Evolutionary conservation across 2,888 invertebrate genomes (phyloP).

Genomic region (Rambutsinella grinnellia): DNA sequence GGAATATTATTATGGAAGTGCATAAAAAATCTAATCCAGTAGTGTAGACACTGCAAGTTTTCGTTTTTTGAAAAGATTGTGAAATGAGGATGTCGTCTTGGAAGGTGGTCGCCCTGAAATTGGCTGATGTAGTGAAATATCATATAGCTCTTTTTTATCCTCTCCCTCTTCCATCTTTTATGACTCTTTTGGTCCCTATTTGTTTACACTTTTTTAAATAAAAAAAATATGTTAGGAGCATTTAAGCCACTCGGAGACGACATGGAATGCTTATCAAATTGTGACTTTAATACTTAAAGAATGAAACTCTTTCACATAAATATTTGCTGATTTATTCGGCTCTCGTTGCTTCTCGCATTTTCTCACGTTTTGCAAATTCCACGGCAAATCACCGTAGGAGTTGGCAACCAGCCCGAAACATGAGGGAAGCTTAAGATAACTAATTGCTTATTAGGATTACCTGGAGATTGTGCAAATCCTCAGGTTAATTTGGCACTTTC

Average conservation of each 20-base stretch:
- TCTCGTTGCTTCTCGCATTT: constrained; percentile 36
- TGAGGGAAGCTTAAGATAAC: background rate
- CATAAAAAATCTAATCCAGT: background rate
- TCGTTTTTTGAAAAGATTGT: background rate
- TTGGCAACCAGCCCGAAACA: background rate
- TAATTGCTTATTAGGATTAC: background rate
- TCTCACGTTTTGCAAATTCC: constrained; percentile 41
- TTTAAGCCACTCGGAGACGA: too few species aligned
- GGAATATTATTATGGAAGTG: background rate
- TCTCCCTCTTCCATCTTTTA: too few species aligned
- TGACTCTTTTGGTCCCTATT: too few species aligned
- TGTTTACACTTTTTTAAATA: too few species aligned
- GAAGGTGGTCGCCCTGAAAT: background rate
- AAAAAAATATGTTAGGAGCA: background rate
- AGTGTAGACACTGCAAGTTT: background rate
- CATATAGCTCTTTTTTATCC: too few species aligned
- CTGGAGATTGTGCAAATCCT: too few species aligned
- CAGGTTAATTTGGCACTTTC: too few species aligned
- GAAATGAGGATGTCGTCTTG: background rate
- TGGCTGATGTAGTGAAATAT: too few species aligned
- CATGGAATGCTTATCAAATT: too few species aligned
- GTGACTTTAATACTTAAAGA: too few species aligned
- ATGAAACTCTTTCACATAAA: constrained; percentile 3
- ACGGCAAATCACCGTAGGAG: background rate
- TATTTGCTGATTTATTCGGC: constrained; percentile 35